Conservation (phyloP, 2,888 invertebrate genomes). For the Athripsodes cinereus region DNA sequence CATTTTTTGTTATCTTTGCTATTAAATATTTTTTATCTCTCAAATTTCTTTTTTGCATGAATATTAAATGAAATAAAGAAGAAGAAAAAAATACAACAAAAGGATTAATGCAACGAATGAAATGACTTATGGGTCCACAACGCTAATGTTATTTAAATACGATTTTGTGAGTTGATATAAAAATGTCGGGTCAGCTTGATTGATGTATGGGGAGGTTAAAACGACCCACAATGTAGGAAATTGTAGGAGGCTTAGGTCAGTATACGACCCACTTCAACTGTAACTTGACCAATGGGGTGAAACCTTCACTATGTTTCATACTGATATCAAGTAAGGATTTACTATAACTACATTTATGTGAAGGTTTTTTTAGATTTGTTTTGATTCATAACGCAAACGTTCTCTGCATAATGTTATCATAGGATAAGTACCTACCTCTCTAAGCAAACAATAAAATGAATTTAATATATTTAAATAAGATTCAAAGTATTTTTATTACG, state of each 20-base stretch:
- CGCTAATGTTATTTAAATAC: conserved; percentile 26
- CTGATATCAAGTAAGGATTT: not conserved
- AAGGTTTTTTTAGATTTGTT: not conserved
- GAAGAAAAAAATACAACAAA: not conserved
- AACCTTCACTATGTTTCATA: not conserved
- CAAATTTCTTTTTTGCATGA: too few relatives aligned
- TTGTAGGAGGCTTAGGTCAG: not conserved
- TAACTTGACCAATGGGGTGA: conserved; percentile 3
- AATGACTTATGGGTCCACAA: not conserved
- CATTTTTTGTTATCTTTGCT: too few relatives aligned
- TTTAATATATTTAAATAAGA: too few relatives aligned
- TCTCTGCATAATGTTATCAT: not conserved
- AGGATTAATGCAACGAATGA: not conserved
- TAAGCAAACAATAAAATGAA: too few relatives aligned
- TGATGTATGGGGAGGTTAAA: conserved; percentile 19
- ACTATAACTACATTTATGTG: too few relatives aligned
- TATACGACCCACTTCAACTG: conserved; percentile 17
- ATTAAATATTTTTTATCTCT: too few relatives aligned
- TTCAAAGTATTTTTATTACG: too few relatives aligned
- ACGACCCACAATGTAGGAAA: not conserved
- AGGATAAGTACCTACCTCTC: too few relatives aligned
- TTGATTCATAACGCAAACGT: not conserved
- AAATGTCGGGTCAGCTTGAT: conserved; percentile 26
- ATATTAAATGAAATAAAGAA: too few relatives aligned
- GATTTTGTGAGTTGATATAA: conserved; percentile 27